These are phyloP conservation scores for Pholis gunnellus DNA, from an alignment of 2,113 vertebrate species.

Conservation along the genomic window DNA sequence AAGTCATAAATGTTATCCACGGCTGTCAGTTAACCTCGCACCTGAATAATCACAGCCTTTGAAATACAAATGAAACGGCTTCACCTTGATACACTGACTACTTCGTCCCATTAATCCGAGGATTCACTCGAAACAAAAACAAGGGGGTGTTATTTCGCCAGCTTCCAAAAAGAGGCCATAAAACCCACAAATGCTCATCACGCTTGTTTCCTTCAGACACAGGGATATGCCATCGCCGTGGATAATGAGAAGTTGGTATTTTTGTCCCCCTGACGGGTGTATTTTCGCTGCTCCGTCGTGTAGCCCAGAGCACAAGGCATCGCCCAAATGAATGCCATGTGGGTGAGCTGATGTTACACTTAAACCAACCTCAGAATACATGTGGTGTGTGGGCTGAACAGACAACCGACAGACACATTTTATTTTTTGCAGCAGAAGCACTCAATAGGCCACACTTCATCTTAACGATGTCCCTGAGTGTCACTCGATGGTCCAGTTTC, in stretches of 20 bases:
- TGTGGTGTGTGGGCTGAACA: conserved; percentile 37
- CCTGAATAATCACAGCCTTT: conserved; percentile 77
- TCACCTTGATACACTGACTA: conserved; percentile 67
- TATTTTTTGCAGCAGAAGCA: conserved; percentile 26
- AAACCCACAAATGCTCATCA: conserved; percentile 51
- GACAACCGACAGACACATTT: conserved; percentile 18
- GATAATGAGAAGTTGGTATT: conserved; percentile 62
- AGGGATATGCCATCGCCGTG: conserved; percentile 34
- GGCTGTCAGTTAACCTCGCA: conserved; percentile 76
- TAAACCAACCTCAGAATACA: conserved; percentile 10
- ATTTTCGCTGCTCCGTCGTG: conserved; percentile 44
- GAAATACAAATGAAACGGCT: conserved; percentile 79
- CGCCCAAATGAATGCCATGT: conserved; percentile 38
- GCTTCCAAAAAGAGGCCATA: conserved; percentile 43
- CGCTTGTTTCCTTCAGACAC: conserved; percentile 32
- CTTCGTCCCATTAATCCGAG: conserved; percentile 64
- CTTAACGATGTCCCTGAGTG: conserved; percentile 44
- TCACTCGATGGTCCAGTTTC: conserved; percentile 4
- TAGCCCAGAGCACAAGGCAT: conserved; percentile 33
- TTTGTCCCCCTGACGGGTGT: conserved; percentile 50
- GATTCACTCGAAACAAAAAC: conserved; percentile 59
- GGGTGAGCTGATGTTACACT: conserved; percentile 33
- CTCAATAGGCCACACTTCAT: conserved; percentile 45
- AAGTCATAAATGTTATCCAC: conserved; percentile 80
- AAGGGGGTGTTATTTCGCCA: conserved; percentile 39